Base-by-base conservation (phyloP, 2,888 invertebrate genomes). In the Phyllotreta cruciferae region DNA sequence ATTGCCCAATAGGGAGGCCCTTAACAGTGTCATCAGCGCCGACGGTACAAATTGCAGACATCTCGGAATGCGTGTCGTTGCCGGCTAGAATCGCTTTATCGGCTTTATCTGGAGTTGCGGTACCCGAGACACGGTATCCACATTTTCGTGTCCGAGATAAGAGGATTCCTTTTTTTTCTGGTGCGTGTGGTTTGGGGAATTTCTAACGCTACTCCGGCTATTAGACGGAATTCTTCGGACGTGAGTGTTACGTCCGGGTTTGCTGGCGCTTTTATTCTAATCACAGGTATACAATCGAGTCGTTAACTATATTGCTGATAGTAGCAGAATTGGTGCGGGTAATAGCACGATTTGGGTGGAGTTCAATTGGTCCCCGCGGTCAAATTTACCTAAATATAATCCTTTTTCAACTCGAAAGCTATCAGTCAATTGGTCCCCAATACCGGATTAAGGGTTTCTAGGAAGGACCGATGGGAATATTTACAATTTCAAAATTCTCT, bases 31-130 rank as follows among this genome's bases (percentile, higher is more conserved):
- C 68, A 67, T 66, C 66, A 63, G 61, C 66, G 64, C 62, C 63
- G 52, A 60, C 52, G 66, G 65, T 71, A 75, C 74, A 74, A 75
- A 74, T 75, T 75, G 74, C 73, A 73, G 73, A 74, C 73, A 74
- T 70, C 66, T 66, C 66, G 74, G 71, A 73, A 74, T 74, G 71
- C 63, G 67, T 70, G 73, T 71, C 67, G 67, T 45, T 66, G 69
- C 63, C 64, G 66, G 61, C 65, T 63, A 70, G 70, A 69, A 67
- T 64, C 42, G 58, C 70, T 72, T 73, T 73, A 73, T 73, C 72
- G 64, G 58, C 11, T 66, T 73, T 73, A 73, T 73, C 73, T 65
- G 57, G 52, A 61, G 64, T 70, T 67, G 70, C 67, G 67, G 70
- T 72, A 70, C 66, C 66, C 61, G 58, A 42, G 67, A 73, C 69